Evolutionary conservation across 2,797 vertebrate species (phyloP), one percentile per base, ranked within the genome.

Genomic region (Tenualosa thibaudeaui): DNA sequence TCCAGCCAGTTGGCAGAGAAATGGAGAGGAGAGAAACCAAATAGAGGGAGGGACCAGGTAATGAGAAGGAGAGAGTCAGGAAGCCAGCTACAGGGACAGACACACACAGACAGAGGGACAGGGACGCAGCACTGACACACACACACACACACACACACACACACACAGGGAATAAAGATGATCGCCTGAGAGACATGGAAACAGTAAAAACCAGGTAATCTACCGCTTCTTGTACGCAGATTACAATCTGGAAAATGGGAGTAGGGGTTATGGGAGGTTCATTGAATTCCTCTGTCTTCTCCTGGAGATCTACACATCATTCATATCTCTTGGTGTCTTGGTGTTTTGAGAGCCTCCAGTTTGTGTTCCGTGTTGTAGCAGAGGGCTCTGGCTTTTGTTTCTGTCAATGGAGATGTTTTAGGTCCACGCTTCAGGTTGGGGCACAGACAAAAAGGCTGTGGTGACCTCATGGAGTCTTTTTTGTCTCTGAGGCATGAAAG

Each of bases 1-100:
- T 78, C 40, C 17, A 43, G 37, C 71, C 37, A 78, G 71, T 78
- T 78, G 37, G 71, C 71, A 78, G 71, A 78, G 71, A 78, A 78
- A 78, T 40, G 37, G 40, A 78, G 40, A 78, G 71, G 37, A 46
- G 37, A 22, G 40, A n/a, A 46, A 17, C 4, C 3, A 46, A 43
- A 8, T 4, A 8, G 68, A 75, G 68, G 68, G 31, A 40, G 71
- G 71, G 37, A 22, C 40, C 4, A 5, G 19, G 19, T 78, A 78
- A 46, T 43, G 71, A 46, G 40, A 40, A 78, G 71, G 15, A 46
- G 71, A 78, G 37, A 78, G 17, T 46, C 40, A 78, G 71, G 71
- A 78, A 78, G 71, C 19, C 40, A 78, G 71, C 40, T 78, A 43
- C 13, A 46, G 37, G 54, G 5, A 78, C 71, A 78, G 71, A 40